Percentiles rank a stretch among this genome's conserved stretches.
Evolutionary conservation across 2,888 invertebrate species (phyloP).

Genomic region (Acanthacorydalis orientalis): DNA sequence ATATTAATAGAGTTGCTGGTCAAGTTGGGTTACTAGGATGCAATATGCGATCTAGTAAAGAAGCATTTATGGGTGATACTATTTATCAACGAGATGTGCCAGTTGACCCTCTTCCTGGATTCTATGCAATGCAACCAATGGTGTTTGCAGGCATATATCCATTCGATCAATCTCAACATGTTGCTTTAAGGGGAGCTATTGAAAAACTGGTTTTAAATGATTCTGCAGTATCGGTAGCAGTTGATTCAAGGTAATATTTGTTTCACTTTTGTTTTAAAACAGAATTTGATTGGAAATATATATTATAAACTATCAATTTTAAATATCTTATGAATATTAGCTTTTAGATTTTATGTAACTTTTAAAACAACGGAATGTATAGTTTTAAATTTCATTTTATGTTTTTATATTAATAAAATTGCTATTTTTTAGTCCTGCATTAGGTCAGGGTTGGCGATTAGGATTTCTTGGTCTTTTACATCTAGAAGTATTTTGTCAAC

Average conservation of each 20-base stretch:
- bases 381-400: no score
- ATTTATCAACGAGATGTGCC: conserved; percentile 34
- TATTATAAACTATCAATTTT: background rate
- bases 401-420: background rate
- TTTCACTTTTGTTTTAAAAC: background rate
- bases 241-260: conserved; percentile 57
- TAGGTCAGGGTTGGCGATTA: conserved; percentile 78
- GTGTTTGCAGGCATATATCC: conserved; percentile 86
- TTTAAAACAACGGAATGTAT: no score
- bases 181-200: conserved; percentile 58
- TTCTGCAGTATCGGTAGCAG: conserved; percentile 66
- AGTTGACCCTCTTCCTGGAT: conserved; percentile 43
- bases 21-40: conserved; percentile 85
- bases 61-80: conserved; percentile 66
- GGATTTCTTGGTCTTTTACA: conserved; percentile 78
- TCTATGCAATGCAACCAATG: conserved; percentile 57
- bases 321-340: no score
- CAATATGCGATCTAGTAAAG: conserved; percentile 57
- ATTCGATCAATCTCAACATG: conserved; percentile 71
- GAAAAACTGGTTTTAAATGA: conserved; percentile 90
- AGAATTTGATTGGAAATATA: background rate
- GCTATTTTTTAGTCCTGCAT: conserved; percentile 47
- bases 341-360: no score
- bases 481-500: conserved; percentile 75
- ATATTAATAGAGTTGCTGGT: conserved; percentile 47